phyloP scores from a whole-genome alignment of 2,797 vertebrate genomes.

The Arnoldichthys spilopterus region DNA sequence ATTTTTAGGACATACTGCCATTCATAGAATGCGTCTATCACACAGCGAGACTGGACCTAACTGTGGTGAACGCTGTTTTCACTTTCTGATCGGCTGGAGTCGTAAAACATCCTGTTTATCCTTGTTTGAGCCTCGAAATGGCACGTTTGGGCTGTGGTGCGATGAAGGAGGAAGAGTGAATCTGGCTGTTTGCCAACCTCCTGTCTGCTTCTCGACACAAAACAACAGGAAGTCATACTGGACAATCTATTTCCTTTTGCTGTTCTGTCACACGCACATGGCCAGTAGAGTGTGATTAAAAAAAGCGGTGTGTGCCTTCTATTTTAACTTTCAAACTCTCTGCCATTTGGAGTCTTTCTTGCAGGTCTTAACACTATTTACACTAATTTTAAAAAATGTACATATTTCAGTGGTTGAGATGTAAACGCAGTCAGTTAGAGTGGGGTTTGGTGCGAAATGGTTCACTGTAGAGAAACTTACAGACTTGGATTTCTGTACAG shows the following conservation, averaged over 20 bases:
- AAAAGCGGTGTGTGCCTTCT: not conserved
- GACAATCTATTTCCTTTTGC: slow-evolving; percentile 34
- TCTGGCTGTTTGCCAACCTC: not conserved
- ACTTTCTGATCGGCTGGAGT: not conserved
- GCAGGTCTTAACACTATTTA: no score
- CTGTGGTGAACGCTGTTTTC: not conserved
- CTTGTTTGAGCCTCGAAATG: not conserved
- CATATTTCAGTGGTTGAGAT: no score
- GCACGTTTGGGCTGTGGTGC: not conserved
- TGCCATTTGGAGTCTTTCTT: no score
- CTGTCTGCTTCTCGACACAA: not conserved
- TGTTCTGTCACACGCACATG: not conserved
- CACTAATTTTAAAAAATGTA: not conserved
- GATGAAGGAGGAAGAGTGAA: slow-evolving; percentile 17
- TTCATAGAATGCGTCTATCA: no score
- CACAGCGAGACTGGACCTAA: no score
- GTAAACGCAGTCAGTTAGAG: no score
- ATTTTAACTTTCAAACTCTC: no score
- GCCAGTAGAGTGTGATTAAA: slow-evolving; percentile 11
- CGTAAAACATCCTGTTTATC: not conserved
- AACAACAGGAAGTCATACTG: slow-evolving; percentile 46
- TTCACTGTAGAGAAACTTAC: no score
- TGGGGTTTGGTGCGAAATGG: no score
- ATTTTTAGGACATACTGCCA: no score
- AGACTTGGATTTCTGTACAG: no score